Evolutionary conservation across 1,140 invertebrate genomes (phyloP), one percentile per base, ranked within the genome.

Genomic region (Meloidogyne chitwoodi): DNA sequence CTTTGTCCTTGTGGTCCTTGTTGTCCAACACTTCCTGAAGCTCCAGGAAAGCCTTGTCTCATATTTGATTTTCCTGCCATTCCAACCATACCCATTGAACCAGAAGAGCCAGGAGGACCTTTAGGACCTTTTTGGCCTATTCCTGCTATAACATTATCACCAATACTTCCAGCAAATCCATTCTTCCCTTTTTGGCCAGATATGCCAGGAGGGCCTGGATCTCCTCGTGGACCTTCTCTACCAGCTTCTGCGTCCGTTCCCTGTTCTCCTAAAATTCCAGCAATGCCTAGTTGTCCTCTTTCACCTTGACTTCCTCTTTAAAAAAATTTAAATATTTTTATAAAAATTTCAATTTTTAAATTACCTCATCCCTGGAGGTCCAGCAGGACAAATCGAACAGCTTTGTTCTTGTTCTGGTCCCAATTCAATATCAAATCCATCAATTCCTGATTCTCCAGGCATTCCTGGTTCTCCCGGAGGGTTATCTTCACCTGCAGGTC

Each of bases 311-410:
- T 31, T 38, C 80, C 80, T 41, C 79, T 79, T 27, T 5, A 48
- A 12, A 34, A 24, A 22, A 62, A 78, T 19, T 38, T 31, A 22
- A 24, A 11, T 16, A 41, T 62, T 56, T 26, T 68, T 1, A n/a
- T 5, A 29, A 16, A 24, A n/a, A n/a, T n/a, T n/a, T 64, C 24
- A 2, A 24, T n/a, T 14, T n/a, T 72, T 38, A 19, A 26, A 6
- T 31, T 61, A 79, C 77, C 77, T 56, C 73, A 80, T 77, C n/a
- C 80, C 80, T 16, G 79, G 80, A 26, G 80, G 80, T 34, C 80
- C 80, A 31, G 64, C 76, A 22, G 80, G 80, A 24, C 80, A 81
- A 44, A 81, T 81, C 0, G 74, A 67, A 62, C 80, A 81, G 14
- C 81, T 81, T 2, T 83, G 48, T 22, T 81, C 80, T 16, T 68